Conservation (phyloP, 2,888 invertebrate species). For the Notodonta ziczac region DNA sequence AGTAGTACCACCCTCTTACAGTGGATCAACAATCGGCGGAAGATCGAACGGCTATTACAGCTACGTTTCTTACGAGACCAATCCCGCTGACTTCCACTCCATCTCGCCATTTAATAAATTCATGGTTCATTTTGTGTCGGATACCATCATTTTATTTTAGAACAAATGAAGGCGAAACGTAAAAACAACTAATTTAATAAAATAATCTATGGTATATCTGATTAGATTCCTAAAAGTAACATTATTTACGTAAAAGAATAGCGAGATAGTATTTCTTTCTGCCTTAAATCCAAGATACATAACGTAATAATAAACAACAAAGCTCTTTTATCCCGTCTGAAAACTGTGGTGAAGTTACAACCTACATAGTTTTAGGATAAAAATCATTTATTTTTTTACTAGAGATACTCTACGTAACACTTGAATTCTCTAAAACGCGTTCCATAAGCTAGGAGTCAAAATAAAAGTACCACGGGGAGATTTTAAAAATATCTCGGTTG, state of each 20-base stretch:
- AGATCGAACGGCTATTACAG: too few species aligned
- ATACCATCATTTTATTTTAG: too few species aligned
- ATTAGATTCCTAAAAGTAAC: neutral
- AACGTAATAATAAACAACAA: slow-evolving; percentile 1
- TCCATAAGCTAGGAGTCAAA: slow-evolving; percentile 18
- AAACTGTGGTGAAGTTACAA: slow-evolving; percentile 24
- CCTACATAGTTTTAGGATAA: slow-evolving; percentile 22
- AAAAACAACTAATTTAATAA: too few species aligned
- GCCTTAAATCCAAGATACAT: neutral
- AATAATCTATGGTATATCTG: neutral
- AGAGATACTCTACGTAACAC: slow-evolving; percentile 21
- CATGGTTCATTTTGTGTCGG: too few species aligned
- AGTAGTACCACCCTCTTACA: too few species aligned
- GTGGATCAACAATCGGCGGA: too few species aligned
- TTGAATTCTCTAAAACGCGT: slow-evolving; percentile 23
- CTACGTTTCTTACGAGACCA: too few species aligned
- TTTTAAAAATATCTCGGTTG: slow-evolving; percentile 45
- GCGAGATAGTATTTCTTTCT: neutral
- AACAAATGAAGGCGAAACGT: too few species aligned
- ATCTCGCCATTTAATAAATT: too few species aligned
- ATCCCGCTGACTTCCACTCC: too few species aligned
- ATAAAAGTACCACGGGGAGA: slow-evolving; percentile 5
- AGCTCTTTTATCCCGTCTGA: slow-evolving; percentile 18
- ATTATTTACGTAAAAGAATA: neutral
- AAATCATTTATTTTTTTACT: slow-evolving; percentile 13